Conservation (phyloP, 2,888 invertebrate species). For the Epistrophe eligans region DNA sequence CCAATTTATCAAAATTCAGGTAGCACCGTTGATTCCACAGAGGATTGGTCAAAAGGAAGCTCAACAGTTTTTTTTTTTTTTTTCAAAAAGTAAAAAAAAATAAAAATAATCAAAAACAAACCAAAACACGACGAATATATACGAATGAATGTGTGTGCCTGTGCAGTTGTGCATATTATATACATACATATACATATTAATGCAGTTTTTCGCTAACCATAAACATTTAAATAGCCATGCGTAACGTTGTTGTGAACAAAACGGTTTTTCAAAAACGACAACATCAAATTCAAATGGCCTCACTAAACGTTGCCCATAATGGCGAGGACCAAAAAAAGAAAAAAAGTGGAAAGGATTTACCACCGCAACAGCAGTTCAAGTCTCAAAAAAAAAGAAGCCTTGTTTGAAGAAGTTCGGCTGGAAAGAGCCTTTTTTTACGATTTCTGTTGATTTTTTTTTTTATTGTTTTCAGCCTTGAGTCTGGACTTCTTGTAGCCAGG, state of each 20-base stretch:
- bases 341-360: constrained; percentile 33
- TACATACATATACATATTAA: constrained; percentile 64
- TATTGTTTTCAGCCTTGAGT: background rate
- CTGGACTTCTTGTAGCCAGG: constrained; percentile 27
- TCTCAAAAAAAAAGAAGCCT: constrained; percentile 21
- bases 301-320: constrained; percentile 66
- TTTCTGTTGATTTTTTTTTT: background rate
- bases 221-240: constrained; percentile 76
- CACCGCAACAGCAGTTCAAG: constrained; percentile 9
- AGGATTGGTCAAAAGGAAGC: constrained; percentile 68
- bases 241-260: constrained; percentile 75
- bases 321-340: constrained; percentile 1
- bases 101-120: constrained; percentile 30
- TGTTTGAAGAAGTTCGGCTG: constrained; percentile 56
- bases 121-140: constrained; percentile 20
- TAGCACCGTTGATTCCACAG: constrained; percentile 70
- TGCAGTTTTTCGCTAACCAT: constrained; percentile 74
- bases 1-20: constrained; percentile 77
- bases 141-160: constrained; percentile 34
- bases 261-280: constrained; percentile 74
- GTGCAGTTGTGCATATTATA: constrained; percentile 21
- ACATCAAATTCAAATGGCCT: constrained; percentile 74
- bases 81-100: background rate
- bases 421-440: constrained; percentile 20
- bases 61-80: constrained; percentile 41